Evolutionary conservation across 2,797 vertebrate species (phyloP), one percentile per base, ranked within the genome.

Genomic region (Malurus splendens): DNA sequence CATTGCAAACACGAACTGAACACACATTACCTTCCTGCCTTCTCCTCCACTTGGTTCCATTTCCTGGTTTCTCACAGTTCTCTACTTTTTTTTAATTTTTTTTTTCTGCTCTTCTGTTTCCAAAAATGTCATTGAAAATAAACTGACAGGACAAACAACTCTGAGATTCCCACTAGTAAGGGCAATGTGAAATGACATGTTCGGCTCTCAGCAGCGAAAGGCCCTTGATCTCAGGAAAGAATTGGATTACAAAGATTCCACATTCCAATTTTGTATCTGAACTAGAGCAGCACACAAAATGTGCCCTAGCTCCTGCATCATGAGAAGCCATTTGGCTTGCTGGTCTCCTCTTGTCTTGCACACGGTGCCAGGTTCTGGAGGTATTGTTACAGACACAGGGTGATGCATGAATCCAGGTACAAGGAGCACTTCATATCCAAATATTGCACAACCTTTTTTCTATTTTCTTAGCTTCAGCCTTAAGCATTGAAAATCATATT

Each of bases 41-140:
- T 52, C 41, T 61, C 28, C 54, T 50, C 18, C 10, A 15, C 55
- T 83, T 52, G 20, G 45, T 71, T 28, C 11, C 18, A 55, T 77
- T 85, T 89, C 87, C 79, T 78, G 17, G 27, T 72, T 92, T 94
- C 89, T 87, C 92, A 87, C 62, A 86, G 88, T 52, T 84, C 56
- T 76, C 68, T 54, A 27, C 2, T 0, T 22, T 16, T 41, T 65
- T 54, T 10, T 18, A 22, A 3, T 27, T 38, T 59, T 28, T 54
- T 39, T 70, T 80, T 33, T 24, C 18, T 90, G 65, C 25, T 88
- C 25, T 60, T 89, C 57, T 82, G 28, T 80, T 88, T 74, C n/a
- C 59, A 78, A 62, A 80, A 87, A 89, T 18, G 55, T 54, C 27
- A 48, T 2, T 42, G 62, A 66, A 93, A 88, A 85, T 90, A 89